These are phyloP conservation scores for Andrena dorsata DNA, from an alignment of 2,888 invertebrate species.

Conservation along the genomic window DNA sequence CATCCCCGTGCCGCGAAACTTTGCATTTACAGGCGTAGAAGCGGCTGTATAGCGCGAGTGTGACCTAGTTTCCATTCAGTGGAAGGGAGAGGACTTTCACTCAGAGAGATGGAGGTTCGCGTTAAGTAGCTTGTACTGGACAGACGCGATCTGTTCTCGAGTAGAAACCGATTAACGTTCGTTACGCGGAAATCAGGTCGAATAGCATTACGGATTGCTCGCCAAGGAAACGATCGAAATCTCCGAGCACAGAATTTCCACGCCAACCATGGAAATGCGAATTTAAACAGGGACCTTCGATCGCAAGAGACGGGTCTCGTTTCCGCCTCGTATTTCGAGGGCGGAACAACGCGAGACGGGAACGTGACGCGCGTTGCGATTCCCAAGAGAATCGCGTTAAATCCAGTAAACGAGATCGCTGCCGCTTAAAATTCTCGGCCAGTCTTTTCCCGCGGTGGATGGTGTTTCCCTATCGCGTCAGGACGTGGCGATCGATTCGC, in stretches of 20 bases:
- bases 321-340: background rate
- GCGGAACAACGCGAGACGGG: background rate
- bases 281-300: background rate
- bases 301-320: background rate
- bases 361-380: background rate
- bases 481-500: slow-evolving; percentile 11
- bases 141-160: too few relatives aligned
- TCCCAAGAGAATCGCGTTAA: background rate
- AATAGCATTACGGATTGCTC: too few relatives aligned
- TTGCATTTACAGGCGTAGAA: background rate
- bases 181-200: too few relatives aligned
- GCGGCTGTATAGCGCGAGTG: too few relatives aligned
- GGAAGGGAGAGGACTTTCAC: too few relatives aligned
- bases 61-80: too few relatives aligned
- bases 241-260: too few relatives aligned
- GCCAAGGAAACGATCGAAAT: too few relatives aligned
- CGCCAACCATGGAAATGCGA: background rate
- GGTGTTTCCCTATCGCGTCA: slow-evolving; percentile 6
- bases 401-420: slow-evolving; percentile 2
- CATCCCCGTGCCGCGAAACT: background rate
- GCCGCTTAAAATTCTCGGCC: slow-evolving; percentile 5
- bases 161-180: too few relatives aligned
- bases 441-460: background rate
- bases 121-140: too few relatives aligned
- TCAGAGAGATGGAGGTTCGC: too few relatives aligned